These are phyloP conservation scores for Martes flavigula DNA, from an alignment of 2,797 vertebrate species.

Conservation along the genomic window DNA sequence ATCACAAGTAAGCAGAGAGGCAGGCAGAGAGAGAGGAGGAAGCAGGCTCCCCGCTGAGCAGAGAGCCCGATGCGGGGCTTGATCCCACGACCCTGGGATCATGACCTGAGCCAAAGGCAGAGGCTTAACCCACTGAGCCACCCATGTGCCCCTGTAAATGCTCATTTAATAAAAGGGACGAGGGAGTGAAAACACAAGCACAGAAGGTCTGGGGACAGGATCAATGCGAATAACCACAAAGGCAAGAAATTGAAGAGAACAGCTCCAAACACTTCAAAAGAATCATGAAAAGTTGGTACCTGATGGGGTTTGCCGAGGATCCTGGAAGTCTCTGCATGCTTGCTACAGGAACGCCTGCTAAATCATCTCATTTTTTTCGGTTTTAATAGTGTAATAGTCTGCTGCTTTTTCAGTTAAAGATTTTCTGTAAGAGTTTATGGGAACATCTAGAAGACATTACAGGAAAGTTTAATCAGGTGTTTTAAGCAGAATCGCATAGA, in stretches of 20 bases:
- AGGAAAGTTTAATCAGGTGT: neutral
- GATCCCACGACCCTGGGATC: no score
- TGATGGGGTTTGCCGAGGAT: no score
- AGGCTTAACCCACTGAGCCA: no score
- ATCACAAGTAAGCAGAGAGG: no score
- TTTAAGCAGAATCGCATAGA: neutral
- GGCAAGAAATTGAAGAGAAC: neutral
- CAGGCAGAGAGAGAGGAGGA: no score
- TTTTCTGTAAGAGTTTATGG: neutral
- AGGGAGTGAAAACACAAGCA: neutral
- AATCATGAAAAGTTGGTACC: no score
- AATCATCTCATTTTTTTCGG: neutral
- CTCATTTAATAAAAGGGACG: neutral
- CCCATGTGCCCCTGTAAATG: neutral
- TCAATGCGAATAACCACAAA: accelerated
- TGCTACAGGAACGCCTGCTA: accelerated
- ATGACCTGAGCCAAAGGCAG: no score
- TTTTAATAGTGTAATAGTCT: neutral
- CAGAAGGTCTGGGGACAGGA: accelerated
- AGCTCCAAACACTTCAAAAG: no score
- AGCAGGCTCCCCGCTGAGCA: no score
- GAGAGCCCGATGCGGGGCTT: no score
- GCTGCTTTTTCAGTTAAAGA: neutral
- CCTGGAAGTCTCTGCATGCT: neutral
- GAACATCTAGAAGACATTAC: neutral